These are phyloP conservation scores for Spilogale gracilis DNA, from an alignment of 2,113 vertebrate species.

Conservation along the genomic window DNA sequence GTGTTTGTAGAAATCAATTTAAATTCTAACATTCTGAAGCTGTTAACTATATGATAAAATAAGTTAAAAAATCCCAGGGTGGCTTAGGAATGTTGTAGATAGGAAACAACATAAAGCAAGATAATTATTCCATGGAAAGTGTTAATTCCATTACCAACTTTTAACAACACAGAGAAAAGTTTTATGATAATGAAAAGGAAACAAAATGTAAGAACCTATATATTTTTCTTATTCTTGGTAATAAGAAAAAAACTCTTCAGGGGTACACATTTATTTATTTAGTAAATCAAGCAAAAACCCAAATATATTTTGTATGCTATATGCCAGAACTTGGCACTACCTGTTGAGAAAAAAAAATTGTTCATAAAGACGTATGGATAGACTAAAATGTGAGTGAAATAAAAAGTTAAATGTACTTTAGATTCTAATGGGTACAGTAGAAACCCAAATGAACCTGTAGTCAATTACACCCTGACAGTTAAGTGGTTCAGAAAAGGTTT, in stretches of 20 bases:
- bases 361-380: neutral
- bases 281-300: neutral
- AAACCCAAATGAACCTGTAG: neutral
- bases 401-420: neutral
- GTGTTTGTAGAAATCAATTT: neutral
- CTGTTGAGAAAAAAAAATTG: neutral
- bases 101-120: neutral
- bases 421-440: neutral
- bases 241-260: neutral
- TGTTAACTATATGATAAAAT: conserved; percentile 19
- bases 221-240: neutral
- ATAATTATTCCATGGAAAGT: neutral
- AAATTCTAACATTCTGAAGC: neutral
- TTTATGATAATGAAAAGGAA: conserved; percentile 44
- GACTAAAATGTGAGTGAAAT: neutral
- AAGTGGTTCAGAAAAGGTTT: neutral
- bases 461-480: neutral
- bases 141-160: neutral
- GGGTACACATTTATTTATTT: conserved; percentile 17
- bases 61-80: neutral
- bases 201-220: conserved; percentile 4
- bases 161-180: conserved; percentile 35
- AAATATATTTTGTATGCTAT: neutral
- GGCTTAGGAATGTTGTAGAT: neutral
- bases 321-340: neutral